phyloP scores from a whole-genome alignment of 2,888 invertebrate genomes.

The Abrostola triplasia region DNA sequence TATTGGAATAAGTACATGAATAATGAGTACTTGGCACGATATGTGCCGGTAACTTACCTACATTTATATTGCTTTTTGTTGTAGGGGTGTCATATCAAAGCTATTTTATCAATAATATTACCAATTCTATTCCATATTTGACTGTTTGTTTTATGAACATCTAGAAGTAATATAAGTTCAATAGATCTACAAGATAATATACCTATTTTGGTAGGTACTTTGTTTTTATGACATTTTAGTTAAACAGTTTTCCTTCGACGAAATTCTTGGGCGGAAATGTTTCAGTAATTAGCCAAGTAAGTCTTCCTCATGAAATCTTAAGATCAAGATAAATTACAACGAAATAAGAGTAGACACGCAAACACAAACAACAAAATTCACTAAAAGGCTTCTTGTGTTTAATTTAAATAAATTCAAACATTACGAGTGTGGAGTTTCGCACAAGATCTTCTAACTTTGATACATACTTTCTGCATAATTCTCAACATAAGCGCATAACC shows the following conservation, averaged over 20 bases:
- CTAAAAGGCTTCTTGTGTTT: neutral
- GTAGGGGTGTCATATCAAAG: neutral
- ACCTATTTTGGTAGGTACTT: too few species aligned
- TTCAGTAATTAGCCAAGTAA: neutral
- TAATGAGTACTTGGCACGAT: neutral
- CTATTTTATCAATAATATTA: conserved; percentile 11
- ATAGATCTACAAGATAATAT: neutral
- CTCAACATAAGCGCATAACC: conserved; percentile 4
- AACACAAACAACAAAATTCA: neutral
- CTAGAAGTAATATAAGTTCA: neutral
- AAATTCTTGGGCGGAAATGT: neutral
- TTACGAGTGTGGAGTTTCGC: conserved; percentile 10
- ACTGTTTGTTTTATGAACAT: neutral
- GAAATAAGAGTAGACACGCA: neutral
- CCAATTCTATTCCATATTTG: conserved; percentile 5
- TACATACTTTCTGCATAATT: conserved; percentile 16
- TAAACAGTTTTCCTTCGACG: neutral
- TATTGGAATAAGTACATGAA: conserved; percentile 7
- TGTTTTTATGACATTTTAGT: neutral
- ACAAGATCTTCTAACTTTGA: conserved; percentile 2
- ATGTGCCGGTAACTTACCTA: neutral
- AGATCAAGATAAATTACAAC: neutral
- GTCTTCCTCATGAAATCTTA: neutral
- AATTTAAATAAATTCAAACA: conserved; percentile 11
- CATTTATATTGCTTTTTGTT: conserved; percentile 2